Conservation (phyloP, 2,113 vertebrate species). For the Raja brachyura region DNA sequence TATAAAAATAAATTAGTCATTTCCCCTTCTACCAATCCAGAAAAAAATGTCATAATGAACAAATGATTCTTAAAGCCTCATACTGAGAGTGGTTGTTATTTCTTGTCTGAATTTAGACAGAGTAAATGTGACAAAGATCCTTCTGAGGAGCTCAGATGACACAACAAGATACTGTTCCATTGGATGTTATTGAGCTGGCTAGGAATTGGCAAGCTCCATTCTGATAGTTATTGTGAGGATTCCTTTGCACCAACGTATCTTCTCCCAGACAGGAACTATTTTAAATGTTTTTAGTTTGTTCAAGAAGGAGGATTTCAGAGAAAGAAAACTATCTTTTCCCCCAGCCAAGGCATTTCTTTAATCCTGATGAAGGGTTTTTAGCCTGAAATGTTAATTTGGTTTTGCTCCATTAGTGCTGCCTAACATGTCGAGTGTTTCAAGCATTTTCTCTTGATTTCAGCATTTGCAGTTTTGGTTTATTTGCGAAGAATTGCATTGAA, state of each 20-base stretch:
- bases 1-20: background rate
- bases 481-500: background rate
- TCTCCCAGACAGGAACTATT: background rate
- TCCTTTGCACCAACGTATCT: background rate
- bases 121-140: background rate
- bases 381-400: too few relatives aligned
- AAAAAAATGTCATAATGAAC: background rate
- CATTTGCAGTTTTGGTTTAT: too few relatives aligned
- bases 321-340: background rate
- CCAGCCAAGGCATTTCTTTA: background rate
- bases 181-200: background rate
- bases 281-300: background rate
- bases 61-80: background rate
- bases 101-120: too few relatives aligned
- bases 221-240: background rate
- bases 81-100: background rate
- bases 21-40: too few relatives aligned
- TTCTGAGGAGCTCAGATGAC: background rate
- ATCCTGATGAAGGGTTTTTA: too few relatives aligned
- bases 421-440: too few relatives aligned
- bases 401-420: too few relatives aligned
- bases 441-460: too few relatives aligned
- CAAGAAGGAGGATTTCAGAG: background rate
- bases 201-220: background rate
- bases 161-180: background rate